Evolutionary conservation across 1,140 invertebrate genomes (phyloP).

Genomic region (Trachymyrmex septentrionalis): DNA sequence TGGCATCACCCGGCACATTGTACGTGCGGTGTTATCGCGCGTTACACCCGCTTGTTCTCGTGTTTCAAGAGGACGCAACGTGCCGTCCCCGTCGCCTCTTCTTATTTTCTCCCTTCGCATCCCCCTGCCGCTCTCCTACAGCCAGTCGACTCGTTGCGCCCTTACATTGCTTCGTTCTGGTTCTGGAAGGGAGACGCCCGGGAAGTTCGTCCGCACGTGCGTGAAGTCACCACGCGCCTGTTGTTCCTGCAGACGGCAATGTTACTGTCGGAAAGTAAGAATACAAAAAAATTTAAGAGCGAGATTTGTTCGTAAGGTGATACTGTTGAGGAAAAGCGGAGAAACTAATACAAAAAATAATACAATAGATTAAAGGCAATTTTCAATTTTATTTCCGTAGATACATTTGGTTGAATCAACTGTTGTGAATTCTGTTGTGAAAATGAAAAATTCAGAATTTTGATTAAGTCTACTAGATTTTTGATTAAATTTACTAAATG

Average conservation of each 20-base stretch:
- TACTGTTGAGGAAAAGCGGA: not conserved
- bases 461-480: too few relatives aligned
- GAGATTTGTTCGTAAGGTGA: slow-evolving; percentile 3
- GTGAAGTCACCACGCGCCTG: slow-evolving; percentile 40
- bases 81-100: slow-evolving; percentile 27
- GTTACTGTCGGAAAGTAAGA: slow-evolving; percentile 16
- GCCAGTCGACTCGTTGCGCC: slow-evolving; percentile 15
- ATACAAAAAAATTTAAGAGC: slow-evolving; percentile 9
- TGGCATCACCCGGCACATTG: slow-evolving; percentile 35
- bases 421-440: too few relatives aligned
- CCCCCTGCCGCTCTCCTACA: not conserved
- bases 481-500: too few relatives aligned
- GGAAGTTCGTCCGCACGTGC: slow-evolving; percentile 35
- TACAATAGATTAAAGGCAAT: not conserved
- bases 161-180: slow-evolving; percentile 12
- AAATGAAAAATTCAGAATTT: too few relatives aligned
- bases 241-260: slow-evolving; percentile 32
- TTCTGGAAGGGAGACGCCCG: not conserved
- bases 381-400: not conserved
- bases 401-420: too few relatives aligned
- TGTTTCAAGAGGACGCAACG: slow-evolving; percentile 42
- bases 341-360: slow-evolving; percentile 1
- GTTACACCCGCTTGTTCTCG: slow-evolving; percentile 57
- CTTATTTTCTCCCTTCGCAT: not conserved
- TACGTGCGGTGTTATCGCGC: slow-evolving; percentile 67